A percentile compares a stretch with the other conserved stretches of the same genome.
Evolutionary conservation across 2,113 vertebrate genomes (phyloP).

Genomic region (Periophthalmus modestus): DNA sequence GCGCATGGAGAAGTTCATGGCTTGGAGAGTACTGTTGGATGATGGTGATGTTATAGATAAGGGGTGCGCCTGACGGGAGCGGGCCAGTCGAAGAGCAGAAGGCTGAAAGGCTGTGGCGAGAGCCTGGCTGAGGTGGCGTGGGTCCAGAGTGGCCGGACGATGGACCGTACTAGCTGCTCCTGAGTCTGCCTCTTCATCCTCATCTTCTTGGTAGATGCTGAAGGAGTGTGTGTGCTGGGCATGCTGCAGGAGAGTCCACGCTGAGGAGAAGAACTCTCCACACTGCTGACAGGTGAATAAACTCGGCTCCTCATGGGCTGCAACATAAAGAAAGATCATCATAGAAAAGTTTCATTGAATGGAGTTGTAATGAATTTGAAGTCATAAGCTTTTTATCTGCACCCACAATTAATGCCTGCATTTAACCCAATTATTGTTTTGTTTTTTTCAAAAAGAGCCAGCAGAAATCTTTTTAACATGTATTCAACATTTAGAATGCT

Average conservation of each 20-base stretch:
- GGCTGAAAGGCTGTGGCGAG: constrained; percentile 85
- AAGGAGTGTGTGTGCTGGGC: constrained; percentile 78
- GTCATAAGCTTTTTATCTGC: not conserved
- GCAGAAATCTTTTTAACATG: not conserved
- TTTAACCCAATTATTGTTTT: not conserved
- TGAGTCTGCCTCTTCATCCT: constrained; percentile 69
- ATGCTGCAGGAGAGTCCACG: constrained; percentile 78
- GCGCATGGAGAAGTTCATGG: constrained; percentile 84
- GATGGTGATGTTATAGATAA: constrained; percentile 28
- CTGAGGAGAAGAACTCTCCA: constrained; percentile 69
- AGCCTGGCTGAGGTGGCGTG: constrained; percentile 87
- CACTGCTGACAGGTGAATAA: constrained; percentile 81
- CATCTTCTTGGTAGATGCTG: constrained; percentile 80
- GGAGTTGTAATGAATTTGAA: not conserved
- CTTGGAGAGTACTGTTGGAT: constrained; percentile 75
- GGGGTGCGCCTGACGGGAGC: constrained; percentile 47
- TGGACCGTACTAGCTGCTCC: constrained; percentile 82
- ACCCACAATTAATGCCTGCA: not conserved
- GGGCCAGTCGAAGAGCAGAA: constrained; percentile 40
- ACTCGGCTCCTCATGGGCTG: constrained; percentile 68
- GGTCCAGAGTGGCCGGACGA: constrained; percentile 86
- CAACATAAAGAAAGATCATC: constrained; percentile 24
- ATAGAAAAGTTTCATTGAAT: not conserved
- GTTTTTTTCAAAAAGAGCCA: not conserved
- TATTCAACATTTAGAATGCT: not conserved